These are phyloP conservation scores for Hylomyscus alleni DNA, from an alignment of 2,797 vertebrate genomes.

Conservation along the genomic window DNA sequence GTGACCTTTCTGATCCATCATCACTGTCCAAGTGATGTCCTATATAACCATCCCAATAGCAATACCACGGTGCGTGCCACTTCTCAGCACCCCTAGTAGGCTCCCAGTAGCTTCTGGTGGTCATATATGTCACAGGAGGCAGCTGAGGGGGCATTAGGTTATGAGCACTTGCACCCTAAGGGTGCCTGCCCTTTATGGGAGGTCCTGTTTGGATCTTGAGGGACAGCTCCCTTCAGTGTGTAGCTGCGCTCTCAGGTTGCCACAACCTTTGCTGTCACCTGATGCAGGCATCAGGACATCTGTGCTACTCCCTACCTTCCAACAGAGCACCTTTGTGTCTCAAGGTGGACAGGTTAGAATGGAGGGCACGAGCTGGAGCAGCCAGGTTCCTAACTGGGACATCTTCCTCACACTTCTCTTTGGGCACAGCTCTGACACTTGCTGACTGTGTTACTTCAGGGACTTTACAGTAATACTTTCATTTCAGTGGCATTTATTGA, in stretches of 20 bases:
- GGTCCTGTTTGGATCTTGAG: background rate
- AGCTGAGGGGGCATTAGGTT: background rate
- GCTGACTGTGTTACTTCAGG: background rate
- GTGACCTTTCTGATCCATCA: background rate
- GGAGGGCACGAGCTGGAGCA: background rate
- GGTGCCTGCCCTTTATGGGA: background rate
- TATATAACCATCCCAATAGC: background rate
- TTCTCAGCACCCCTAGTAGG: background rate
- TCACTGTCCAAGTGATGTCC: no score
- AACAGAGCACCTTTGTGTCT: constrained; percentile 48
- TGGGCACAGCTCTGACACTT: background rate
- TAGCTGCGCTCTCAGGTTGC: background rate
- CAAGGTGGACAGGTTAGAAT: background rate
- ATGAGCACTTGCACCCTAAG: background rate
- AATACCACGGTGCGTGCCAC: background rate
- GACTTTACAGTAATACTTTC: background rate
- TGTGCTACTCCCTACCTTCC: constrained; percentile 2
- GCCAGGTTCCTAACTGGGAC: background rate
- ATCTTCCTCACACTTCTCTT: background rate
- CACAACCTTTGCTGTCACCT: constrained; percentile 24
- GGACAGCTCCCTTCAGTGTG: background rate
- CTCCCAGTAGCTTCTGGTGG: background rate
- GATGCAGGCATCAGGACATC: background rate
- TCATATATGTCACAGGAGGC: background rate
- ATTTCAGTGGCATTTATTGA: background rate